Percentiles rank a stretch among this genome's conserved stretches.
Evolutionary conservation across 2,797 vertebrate species (phyloP).

Genomic region (Sebastolobus altivelis): DNA sequence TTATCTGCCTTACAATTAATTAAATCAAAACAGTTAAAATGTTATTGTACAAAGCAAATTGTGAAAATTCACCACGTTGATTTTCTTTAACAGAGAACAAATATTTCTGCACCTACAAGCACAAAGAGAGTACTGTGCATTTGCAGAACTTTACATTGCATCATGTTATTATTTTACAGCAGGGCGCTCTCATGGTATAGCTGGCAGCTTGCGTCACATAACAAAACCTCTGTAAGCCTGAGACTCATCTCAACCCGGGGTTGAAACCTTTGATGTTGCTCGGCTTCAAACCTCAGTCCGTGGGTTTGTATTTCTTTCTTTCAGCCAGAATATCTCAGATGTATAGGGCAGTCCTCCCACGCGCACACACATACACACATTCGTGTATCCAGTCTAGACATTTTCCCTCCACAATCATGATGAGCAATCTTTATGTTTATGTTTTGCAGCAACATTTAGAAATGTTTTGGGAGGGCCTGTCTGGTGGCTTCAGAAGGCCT

Average conservation of each 20-base stretch:
- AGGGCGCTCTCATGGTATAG: not conserved
- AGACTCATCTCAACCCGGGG: constrained; percentile 22
- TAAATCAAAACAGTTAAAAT: not conserved
- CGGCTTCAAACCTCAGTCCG: constrained; percentile 34
- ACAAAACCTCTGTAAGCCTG: constrained; percentile 14
- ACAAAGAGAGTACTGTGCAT: not conserved
- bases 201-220: constrained; percentile 15
- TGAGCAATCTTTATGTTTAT: constrained; percentile 10
- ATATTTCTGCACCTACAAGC: not conserved
- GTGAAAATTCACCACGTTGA: not conserved
- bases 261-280: constrained; percentile 42
- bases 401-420: constrained; percentile 32
- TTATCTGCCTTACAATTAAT: not conserved
- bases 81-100: not conserved
- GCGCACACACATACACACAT: not conserved
- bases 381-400: not conserved
- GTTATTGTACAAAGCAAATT: not conserved
- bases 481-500: not conserved
- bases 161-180: constrained; percentile 28
- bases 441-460: constrained; percentile 6
- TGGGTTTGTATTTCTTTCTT: constrained; percentile 24
- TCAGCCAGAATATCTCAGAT: constrained; percentile 41
- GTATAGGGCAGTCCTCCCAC: constrained; percentile 8
- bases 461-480: not conserved
- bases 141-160: not conserved